Base-by-base conservation (phyloP, 2,797 vertebrate species). In the Atherinosoma microstoma region DNA sequence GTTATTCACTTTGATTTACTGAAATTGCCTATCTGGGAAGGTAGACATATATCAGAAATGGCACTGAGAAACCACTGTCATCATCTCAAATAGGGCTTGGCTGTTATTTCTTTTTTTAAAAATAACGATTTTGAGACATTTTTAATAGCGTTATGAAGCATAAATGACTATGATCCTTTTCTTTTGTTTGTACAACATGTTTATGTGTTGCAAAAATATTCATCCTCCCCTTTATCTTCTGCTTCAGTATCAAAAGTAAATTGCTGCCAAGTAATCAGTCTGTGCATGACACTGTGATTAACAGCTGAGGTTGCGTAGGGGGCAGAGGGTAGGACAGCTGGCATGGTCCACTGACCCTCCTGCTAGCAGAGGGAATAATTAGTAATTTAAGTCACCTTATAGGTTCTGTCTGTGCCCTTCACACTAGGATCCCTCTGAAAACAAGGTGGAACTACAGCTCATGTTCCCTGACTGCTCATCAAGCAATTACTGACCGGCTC, bases 1-100 rank as follows among this genome's bases (percentile, higher is more conserved):
- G 84, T 91, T 94, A 85, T 91, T 92, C 86, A 67, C 85, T 92
- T 82, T 94, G 94, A 95, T 94, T 94, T 87, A 80, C 83, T 84
- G 86, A 84, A 93, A 92, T 82, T 87, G 89, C 91, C 76, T 58
- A 47, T 79, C 47, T 68, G 85, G 79, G 73, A 85, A 66, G 80
- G 72, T 45, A 84, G 91, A 92, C 83, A 56, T 91, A 57, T 73
- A 94, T 93, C 86, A 78, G 87, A 80, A 76, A 88, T 85, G 93
- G 86, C 94, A 92, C 68, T 62, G 72, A 75, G 67, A 84, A 88
- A 81, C 70, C 78, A 68, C 75, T 66, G 76, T 86, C 85, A 79
- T 82, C 86, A 77, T 85, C 75, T 86, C 75, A 57, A 12, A 83
- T 83, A 79, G 58, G 30, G 75, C 78, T 83, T 69, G 63, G 62